Percentiles rank a stretch among this genome's conserved stretches.
These are phyloP conservation scores for Mirounga angustirostris DNA, from an alignment of 2,113 vertebrate genomes.

Conservation along the genomic window DNA sequence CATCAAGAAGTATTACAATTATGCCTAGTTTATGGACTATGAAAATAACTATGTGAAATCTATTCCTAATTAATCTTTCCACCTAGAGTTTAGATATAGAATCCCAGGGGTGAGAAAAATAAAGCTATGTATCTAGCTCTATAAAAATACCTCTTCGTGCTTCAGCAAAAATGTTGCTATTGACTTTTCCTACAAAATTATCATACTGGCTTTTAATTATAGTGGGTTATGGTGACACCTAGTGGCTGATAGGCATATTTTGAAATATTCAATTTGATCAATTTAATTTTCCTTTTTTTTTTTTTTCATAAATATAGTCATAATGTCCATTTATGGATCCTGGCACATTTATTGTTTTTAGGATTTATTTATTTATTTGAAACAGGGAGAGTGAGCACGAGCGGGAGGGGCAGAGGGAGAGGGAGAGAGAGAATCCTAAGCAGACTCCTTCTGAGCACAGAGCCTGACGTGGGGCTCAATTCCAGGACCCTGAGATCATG, in stretches of 20 bases:
- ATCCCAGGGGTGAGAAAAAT: background rate
- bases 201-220: background rate
- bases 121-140: background rate
- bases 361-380: background rate
- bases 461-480: rapidly evolving
- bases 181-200: background rate
- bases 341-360: background rate
- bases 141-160: background rate
- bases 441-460: background rate
- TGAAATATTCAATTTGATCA: background rate
- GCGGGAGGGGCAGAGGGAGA: background rate
- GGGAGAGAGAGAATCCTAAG: background rate
- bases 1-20: background rate
- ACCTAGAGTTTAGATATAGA: background rate
- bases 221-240: slow-evolving; percentile 70
- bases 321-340: background rate
- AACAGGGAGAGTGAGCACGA: background rate
- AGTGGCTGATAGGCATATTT: slow-evolving; percentile 62
- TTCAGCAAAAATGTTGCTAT: background rate
- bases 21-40: background rate
- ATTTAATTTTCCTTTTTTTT: background rate
- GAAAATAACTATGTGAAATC: background rate
- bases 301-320: background rate
- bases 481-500: background rate
- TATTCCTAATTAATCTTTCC: background rate